Percentiles rank a stretch among this genome's conserved stretches.
Conservation (phyloP, 2,797 vertebrate genomes). For the Takifugu rubripes region DNA sequence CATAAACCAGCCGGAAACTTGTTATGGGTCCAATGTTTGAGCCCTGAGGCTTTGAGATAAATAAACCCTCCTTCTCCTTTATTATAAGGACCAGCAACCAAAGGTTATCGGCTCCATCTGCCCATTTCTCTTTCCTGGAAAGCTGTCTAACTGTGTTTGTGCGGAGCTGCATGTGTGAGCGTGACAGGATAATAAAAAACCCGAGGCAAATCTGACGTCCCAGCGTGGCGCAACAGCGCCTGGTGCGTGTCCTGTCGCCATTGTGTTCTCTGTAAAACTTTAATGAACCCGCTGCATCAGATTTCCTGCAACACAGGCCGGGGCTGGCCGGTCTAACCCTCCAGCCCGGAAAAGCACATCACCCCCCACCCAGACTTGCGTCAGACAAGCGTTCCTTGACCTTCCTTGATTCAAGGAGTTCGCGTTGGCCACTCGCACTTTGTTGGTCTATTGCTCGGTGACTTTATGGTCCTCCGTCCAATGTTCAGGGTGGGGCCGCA, state of each 20-base stretch:
- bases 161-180: background rate
- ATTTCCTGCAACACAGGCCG: no score
- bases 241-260: background rate
- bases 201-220: slow-evolving; percentile 11
- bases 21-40: background rate
- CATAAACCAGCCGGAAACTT: background rate
- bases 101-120: slow-evolving; percentile 28
- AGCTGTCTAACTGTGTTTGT: slow-evolving; percentile 25
- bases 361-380: no score
- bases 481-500: slow-evolving; percentile 63
- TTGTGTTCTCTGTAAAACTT: slow-evolving; percentile 7
- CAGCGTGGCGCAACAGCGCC: slow-evolving; percentile 5
- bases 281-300: background rate
- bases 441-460: slow-evolving; percentile 16
- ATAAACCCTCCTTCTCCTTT: slow-evolving; percentile 2
- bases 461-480: slow-evolving; percentile 59
- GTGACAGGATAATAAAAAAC: slow-evolving; percentile 30
- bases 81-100: slow-evolving; percentile 25
- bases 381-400: background rate
- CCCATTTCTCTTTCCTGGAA: slow-evolving; percentile 28
- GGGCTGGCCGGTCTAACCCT: no score
- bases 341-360: no score
- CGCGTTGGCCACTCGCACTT: slow-evolving; percentile 1
- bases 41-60: background rate
- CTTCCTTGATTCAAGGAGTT: slow-evolving; percentile 6